Conservation (phyloP, 2,113 vertebrate species). For the Aspidoscelis tigris region DNA sequence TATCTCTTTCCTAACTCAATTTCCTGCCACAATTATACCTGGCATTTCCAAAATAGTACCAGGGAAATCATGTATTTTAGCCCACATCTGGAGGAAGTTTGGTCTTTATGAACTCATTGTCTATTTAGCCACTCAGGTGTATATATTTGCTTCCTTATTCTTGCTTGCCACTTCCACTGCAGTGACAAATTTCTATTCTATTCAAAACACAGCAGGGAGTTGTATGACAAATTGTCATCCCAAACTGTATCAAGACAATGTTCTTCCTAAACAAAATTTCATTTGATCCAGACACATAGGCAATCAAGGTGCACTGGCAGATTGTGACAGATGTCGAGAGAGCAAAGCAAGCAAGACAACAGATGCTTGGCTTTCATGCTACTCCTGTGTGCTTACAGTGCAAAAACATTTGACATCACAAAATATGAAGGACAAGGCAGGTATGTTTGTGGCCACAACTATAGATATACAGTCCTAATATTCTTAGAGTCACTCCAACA, state of each 20-base stretch:
- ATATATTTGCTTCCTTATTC: neutral
- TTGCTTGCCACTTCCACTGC: neutral
- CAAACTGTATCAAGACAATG: neutral
- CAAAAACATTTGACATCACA: neutral
- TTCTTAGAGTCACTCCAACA: neutral
- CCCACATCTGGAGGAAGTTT: neutral
- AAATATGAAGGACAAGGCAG: conserved; percentile 30
- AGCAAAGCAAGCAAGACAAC: neutral
- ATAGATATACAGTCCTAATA: conserved; percentile 45
- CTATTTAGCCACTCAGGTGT: neutral
- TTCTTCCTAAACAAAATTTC: neutral
- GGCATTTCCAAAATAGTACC: too few relatives aligned
- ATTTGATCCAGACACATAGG: neutral
- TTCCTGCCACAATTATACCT: too few relatives aligned
- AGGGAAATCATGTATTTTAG: too few relatives aligned
- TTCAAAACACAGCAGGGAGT: neutral
- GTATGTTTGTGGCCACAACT: conserved; percentile 20
- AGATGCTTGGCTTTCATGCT: conserved; percentile 8
- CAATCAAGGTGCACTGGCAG: neutral
- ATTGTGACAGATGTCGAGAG: neutral
- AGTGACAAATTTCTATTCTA: neutral
- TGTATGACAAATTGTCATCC: neutral
- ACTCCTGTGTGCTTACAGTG: conserved; percentile 10
- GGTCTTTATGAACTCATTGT: neutral
- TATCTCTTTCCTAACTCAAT: too few relatives aligned